Evolutionary conservation across 2,797 vertebrate species (phyloP).

Genomic region (Gymnopithys bicolor): DNA sequence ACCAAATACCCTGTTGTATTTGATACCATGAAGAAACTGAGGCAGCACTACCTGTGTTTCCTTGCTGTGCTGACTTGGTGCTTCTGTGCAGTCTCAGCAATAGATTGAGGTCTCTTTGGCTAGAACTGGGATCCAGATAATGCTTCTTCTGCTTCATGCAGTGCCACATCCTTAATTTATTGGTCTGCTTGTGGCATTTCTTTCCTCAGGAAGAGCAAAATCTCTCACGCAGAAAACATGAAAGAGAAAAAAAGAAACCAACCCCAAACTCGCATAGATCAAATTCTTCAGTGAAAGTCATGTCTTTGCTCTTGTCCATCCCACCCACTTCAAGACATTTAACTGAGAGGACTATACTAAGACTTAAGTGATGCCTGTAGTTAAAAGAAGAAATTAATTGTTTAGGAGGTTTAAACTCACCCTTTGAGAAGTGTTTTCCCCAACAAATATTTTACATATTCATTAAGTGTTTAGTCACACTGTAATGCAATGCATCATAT

Average conservation of each 20-base stretch:
- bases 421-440: background rate
- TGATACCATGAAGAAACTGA: background rate
- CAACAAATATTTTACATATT: background rate
- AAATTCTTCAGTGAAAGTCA: background rate
- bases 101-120: background rate
- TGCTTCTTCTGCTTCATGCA: background rate
- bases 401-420: background rate
- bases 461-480: background rate
- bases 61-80: background rate
- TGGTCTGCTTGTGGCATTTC: background rate
- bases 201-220: background rate
- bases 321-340: background rate
- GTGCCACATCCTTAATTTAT: background rate
- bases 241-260: background rate
- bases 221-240: background rate
- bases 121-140: background rate
- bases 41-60: background rate
- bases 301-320: background rate
- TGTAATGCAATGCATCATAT: background rate
- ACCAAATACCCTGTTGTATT: background rate
- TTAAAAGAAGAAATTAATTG: background rate
- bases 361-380: rapidly evolving
- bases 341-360: background rate
- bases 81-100: background rate
- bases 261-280: background rate